Base-by-base conservation (phyloP, 2,113 vertebrate species). In the Ellobius talpinus region DNA sequence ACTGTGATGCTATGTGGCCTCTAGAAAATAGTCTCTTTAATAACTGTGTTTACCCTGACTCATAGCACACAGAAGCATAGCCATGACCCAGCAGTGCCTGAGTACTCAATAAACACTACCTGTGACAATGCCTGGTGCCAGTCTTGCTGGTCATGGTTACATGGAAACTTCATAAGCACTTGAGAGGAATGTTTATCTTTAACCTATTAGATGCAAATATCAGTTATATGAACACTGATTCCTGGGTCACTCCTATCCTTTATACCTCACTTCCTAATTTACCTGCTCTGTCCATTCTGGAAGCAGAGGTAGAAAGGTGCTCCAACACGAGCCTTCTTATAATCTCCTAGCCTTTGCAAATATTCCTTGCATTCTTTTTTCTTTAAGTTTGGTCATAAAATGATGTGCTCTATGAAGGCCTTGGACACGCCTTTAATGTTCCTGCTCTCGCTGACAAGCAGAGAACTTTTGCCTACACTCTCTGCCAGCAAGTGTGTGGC, bases 331-430 rank as follows among this genome's bases (percentile, higher is more conserved):
- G n/a, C 26, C 55, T 72, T 86, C 72, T 58, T 17, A 13, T 50
- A 31, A 31, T 78, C 63, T 78, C 50, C 79, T 29, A 77, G 19
- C 12, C 65, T 78, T 72, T 86, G 16, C 24, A 76, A 82, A 65
- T 63, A 55, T 52, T 5, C 66, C 50, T 85, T 45, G 29, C 76
- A 89, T 1, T 92, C 45, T 26, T 65, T 65, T 85, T 55, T 52
- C 23, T 50, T 89, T 90, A 72, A 76, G 7, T 74, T 97, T 93
- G 7, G 6, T 84, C 55, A 24, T 95, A 11, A 89, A 68, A 84
- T 65, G 87, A 66, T 87, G 81, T 26, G 95, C 7, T n/a, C 52
- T 79, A n/a, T 6, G 52, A 42, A 87, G 76, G 33, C 58, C 87
- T 55, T 55, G 50, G 33, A 19, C 78, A 58, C 21, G 39, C 52